phyloP scores from a whole-genome alignment of 2,888 invertebrate species.

The Punctoribates punctum region DNA sequence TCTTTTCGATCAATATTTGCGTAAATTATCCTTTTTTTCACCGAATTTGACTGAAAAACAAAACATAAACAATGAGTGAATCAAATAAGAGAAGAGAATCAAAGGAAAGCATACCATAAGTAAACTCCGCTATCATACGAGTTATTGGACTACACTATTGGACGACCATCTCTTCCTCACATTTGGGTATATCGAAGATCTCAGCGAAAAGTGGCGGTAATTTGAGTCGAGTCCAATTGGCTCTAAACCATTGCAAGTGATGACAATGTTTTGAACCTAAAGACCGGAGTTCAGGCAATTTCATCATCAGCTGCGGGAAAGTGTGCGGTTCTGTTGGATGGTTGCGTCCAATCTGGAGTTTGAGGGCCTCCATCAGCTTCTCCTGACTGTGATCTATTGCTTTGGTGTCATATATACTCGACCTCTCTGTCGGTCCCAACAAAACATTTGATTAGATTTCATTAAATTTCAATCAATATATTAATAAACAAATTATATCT shows the following conservation, averaged over 20 bases:
- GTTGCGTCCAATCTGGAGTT: slow-evolving; percentile 66
- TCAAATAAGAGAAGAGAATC: background rate
- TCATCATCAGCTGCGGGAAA: slow-evolving; percentile 60
- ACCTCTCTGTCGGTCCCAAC: slow-evolving; percentile 63
- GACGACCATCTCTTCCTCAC: slow-evolving; percentile 26
- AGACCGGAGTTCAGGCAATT: slow-evolving; percentile 71
- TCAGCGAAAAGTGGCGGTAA: slow-evolving; percentile 92
- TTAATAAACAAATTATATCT: too few relatives aligned
- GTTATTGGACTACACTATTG: background rate
- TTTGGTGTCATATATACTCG: slow-evolving; percentile 74
- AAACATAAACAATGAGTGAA: background rate
- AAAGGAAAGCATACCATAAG: slow-evolving; percentile 4
- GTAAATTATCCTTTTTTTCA: background rate
- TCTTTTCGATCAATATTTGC: background rate
- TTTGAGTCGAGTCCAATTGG: slow-evolving; percentile 66
- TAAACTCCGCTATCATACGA: background rate
- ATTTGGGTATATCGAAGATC: slow-evolving; percentile 84
- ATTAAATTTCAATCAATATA: too few relatives aligned
- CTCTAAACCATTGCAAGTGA: slow-evolving; percentile 82
- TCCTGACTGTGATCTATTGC: slow-evolving; percentile 74
- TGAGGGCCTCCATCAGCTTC: slow-evolving; percentile 78
- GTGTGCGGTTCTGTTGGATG: slow-evolving; percentile 62
- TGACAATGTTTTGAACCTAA: slow-evolving; percentile 77
- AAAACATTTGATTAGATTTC: background rate
- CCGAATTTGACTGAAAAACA: background rate